Base-by-base conservation (phyloP, 2,113 vertebrate genomes). In the Corythaixoides concolor region DNA sequence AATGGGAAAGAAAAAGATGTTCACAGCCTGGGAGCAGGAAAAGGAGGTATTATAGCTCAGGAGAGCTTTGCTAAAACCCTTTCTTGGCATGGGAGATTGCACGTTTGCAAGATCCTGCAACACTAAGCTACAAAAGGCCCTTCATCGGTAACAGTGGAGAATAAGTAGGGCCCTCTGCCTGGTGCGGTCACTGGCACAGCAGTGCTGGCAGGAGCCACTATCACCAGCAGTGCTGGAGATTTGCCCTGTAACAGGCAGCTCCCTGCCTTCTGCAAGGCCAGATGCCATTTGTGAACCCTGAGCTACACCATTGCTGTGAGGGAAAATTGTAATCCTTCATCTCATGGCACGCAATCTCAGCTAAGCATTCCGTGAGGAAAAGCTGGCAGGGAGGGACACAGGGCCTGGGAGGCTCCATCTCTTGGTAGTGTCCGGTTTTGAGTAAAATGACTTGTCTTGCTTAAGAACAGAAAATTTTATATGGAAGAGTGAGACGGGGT, bases 161-260 rank as follows among this genome's bases (percentile, higher is more conserved):
- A 62, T 27, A 66, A 58, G 6, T 15, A 43, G 18, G 1, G 4
- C 10, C 32, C 26, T 30, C 39, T 88, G 62, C 32, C 58, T 23
- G 20, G 20, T 67, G 64, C 16, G 63, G 26, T 32, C 60, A 37
- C 47, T 33, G 50, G 21, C 72, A 86, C 15, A 73, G 27, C 18
- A 66, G 11, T 27, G 35, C 26, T 88, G 84, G 32, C 45, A 87
- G 62, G 24, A 85, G 22, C 12, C 74, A 85, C 9, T 43, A 49
- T 7, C 45, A 33, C 4, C 33, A 62, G 27, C 0, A 0, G 11
- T 6, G 8, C 12, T 41, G 37, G 21, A 80, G 23, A 9, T 66
- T 83, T 79, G 33, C 28, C 49, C 33, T 74, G 16, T 28, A 37
- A 28, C 17, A 84, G 55, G 27, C 45, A 85, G 23, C 19, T 90